Conservation (phyloP, 1,140 invertebrate species). For the Asobara japonica region DNA sequence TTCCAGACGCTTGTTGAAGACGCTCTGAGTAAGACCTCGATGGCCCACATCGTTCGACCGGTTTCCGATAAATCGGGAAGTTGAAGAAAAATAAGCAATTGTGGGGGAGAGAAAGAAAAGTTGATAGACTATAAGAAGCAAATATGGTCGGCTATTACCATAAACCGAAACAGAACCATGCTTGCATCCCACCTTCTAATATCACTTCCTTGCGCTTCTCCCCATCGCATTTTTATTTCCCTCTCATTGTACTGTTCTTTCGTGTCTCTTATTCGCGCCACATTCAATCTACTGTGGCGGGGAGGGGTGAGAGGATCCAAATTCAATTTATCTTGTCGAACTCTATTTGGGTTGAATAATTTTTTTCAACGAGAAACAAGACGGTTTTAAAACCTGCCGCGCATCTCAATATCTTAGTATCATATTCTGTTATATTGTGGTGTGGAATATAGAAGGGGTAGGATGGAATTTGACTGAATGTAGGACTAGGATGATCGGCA, state of each 20-base stretch:
- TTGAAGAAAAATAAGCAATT: no score
- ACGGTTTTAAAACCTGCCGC: background rate
- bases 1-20: no score
- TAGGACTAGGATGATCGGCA: no score
- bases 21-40: no score
- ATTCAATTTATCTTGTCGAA: background rate
- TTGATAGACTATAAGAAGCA: background rate
- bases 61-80: no score
- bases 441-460: no score
- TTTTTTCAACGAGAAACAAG: background rate
- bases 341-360: background rate
- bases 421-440: no score
- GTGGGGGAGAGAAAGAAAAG: background rate
- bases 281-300: background rate
- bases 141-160: background rate
- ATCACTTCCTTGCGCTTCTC: background rate
- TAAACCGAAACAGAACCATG: background rate
- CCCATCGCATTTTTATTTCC: background rate
- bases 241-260: background rate
- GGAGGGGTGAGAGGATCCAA: background rate
- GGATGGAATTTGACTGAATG: no score
- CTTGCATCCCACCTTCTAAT: background rate
- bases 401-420: no score
- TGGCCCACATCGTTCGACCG: no score
- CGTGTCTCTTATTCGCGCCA: background rate